Base-by-base conservation (phyloP, 2,888 invertebrate genomes). In the Macrophya alboannulata region DNA sequence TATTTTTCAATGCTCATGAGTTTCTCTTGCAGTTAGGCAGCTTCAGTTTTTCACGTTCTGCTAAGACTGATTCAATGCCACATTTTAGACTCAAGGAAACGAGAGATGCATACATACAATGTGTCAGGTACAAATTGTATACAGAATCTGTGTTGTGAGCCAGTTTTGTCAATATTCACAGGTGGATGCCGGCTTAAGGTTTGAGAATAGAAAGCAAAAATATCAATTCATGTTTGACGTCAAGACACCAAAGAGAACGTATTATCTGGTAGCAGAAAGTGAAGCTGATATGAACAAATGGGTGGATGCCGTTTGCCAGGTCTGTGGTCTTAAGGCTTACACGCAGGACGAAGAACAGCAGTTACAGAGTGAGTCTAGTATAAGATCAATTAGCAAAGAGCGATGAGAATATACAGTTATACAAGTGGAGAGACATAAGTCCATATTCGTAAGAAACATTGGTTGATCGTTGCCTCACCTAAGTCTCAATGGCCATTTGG, bases 241-340 rank as follows among this genome's bases (percentile, higher is more conserved):
- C 62, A 97, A 97, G 92, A 98, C 98, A 83, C 97, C 98, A 55
- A 97, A 97, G 88, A 95, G 99, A 89, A 97, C 97, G 51, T 99
- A 99, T 93, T 99, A 98, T 93, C 95, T 99, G 89, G 98, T 98
- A 86, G 98, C 99, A 0, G 98, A 98, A 90, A 97, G 97, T 51
- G 98, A 98, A 92, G 95, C 96, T 74, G 98, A 99, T 91, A 99
- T 99, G 99, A 97, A 97, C 89, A 97, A 97, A 93, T 99, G 99
- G 99, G 99, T 99, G 12, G 97, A 97, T 91, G 98, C 97, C 86
- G 97, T 99, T 89, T 99, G 99, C 93, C 96, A 97, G 93, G 98
- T 98, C 68, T 99, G 99, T 93, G 97, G 98, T 77, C 94, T 98
- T 86, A 96, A 97, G 91, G 96, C 97, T 1, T 96, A 96, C 10